These are phyloP conservation scores for Prietella phreatophila DNA, from an alignment of 2,113 vertebrate genomes.

Conservation along the genomic window DNA sequence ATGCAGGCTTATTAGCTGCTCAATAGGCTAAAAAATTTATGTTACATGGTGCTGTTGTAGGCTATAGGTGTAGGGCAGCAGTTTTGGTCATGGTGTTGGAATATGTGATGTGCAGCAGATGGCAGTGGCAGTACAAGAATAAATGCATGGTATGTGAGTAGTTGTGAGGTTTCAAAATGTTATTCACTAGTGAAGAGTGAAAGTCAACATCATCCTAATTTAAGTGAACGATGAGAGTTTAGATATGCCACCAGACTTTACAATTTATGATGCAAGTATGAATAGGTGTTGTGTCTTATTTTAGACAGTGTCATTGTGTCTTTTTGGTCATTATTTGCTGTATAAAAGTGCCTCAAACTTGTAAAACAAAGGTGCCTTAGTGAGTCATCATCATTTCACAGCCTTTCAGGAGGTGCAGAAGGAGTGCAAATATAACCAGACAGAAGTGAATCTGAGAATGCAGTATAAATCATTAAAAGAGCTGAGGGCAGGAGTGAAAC, in stretches of 20 bases:
- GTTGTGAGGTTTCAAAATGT: neutral
- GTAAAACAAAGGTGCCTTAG: constrained; percentile 52
- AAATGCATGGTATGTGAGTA: neutral
- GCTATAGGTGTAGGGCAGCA: neutral
- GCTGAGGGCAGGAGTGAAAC: constrained; percentile 66
- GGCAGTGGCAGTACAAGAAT: constrained; percentile 71
- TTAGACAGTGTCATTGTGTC: constrained; percentile 64
- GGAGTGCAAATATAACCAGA: constrained; percentile 68
- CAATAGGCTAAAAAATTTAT: neutral
- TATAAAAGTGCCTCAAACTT: constrained; percentile 55
- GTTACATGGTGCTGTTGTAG: neutral
- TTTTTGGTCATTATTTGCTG: constrained; percentile 56
- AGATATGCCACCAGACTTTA: constrained; percentile 60
- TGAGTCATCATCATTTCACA: constrained; percentile 68
- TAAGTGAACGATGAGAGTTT: constrained; percentile 66
- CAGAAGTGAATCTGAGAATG: constrained; percentile 65
- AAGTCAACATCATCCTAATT: constrained; percentile 53
- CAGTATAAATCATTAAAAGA: constrained; percentile 68
- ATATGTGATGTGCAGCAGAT: constrained; percentile 64
- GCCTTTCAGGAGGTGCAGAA: constrained; percentile 62
- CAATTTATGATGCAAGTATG: constrained; percentile 68
- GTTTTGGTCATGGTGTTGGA: constrained; percentile 24
- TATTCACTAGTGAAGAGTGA: neutral
- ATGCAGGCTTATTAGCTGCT: neutral
- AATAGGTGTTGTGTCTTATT: constrained; percentile 60